These are phyloP conservation scores for Noctuana brunneofusca DNA, from an alignment of 2,888 invertebrate genomes.

Conservation along the genomic window DNA sequence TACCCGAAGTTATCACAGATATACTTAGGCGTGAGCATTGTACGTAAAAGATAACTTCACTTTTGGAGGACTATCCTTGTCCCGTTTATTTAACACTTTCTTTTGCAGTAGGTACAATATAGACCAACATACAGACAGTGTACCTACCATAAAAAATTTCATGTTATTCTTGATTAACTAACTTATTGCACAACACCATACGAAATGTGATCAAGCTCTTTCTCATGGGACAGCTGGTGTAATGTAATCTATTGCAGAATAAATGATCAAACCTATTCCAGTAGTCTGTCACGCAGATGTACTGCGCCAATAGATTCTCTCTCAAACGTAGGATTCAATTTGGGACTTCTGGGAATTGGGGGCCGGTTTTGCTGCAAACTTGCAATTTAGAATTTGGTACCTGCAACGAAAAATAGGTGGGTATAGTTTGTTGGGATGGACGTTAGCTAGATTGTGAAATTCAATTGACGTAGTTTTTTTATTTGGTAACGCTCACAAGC, in stretches of 20 bases:
- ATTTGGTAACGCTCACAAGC: neutral
- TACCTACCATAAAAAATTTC: neutral
- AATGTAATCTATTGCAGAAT: slow-evolving; percentile 19
- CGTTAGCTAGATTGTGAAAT: slow-evolving; percentile 1
- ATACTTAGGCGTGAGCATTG: too few relatives aligned
- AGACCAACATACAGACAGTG: too few relatives aligned
- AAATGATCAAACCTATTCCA: slow-evolving; percentile 3
- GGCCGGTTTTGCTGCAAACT: slow-evolving; percentile 26
- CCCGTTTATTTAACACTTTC: too few relatives aligned
- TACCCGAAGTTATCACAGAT: too few relatives aligned
- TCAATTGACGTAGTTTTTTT: neutral
- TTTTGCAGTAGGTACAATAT: too few relatives aligned
- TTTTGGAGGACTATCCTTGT: too few relatives aligned
- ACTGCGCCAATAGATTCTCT: slow-evolving; percentile 27
- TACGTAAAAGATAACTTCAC: too few relatives aligned
- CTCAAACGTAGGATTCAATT: slow-evolving; percentile 33
- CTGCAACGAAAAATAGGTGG: slow-evolving; percentile 14
- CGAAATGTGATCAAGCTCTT: slow-evolving; percentile 12
- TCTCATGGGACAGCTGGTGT: slow-evolving; percentile 1
- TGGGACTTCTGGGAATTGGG: slow-evolving; percentile 30
- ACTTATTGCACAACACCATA: neutral
- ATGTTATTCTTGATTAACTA: neutral
- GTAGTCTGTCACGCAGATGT: slow-evolving; percentile 26
- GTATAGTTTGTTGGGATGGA: neutral
- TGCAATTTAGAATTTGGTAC: slow-evolving; percentile 34